A percentile compares a stretch with the other conserved stretches of the same genome.
phyloP scores from a whole-genome alignment of 2,797 vertebrate genomes.

The Sebastes matsubarae region DNA sequence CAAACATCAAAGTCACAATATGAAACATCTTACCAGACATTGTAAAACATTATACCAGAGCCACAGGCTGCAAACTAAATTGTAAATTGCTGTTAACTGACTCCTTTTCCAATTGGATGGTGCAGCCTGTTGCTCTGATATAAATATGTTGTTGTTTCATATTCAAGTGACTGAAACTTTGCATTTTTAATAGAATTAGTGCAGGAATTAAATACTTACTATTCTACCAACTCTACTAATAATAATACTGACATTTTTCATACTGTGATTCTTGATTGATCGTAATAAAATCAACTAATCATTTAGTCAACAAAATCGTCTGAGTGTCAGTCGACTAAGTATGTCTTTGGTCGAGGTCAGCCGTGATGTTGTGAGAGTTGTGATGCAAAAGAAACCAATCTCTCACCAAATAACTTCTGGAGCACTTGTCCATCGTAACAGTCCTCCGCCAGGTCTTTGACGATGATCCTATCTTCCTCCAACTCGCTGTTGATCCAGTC shows the following conservation, averaged over 20 bases:
- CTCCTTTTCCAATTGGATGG: neutral
- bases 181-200: neutral
- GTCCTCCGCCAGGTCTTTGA: constrained; percentile 96
- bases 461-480: constrained; percentile 96
- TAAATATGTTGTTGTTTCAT: neutral
- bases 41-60: neutral
- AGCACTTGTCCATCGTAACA: constrained; percentile 97
- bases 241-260: neutral
- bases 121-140: neutral
- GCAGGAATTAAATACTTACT: neutral
- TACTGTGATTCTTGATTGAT: too few relatives aligned
- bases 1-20: neutral
- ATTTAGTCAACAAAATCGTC: too few relatives aligned
- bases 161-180: neutral
- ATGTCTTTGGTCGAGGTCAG: too few relatives aligned
- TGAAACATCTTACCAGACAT: neutral
- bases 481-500: constrained; percentile 97
- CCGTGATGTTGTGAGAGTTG: neutral
- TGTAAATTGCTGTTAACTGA: neutral
- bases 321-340: too few relatives aligned
- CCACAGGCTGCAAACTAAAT: neutral
- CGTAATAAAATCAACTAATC: too few relatives aligned
- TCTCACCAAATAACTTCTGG: constrained; percentile 95
- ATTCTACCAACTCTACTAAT: neutral
- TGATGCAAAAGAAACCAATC: neutral